phyloP scores from a whole-genome alignment of 1,140 invertebrate genomes.

The Listronotus bonariensis region DNA sequence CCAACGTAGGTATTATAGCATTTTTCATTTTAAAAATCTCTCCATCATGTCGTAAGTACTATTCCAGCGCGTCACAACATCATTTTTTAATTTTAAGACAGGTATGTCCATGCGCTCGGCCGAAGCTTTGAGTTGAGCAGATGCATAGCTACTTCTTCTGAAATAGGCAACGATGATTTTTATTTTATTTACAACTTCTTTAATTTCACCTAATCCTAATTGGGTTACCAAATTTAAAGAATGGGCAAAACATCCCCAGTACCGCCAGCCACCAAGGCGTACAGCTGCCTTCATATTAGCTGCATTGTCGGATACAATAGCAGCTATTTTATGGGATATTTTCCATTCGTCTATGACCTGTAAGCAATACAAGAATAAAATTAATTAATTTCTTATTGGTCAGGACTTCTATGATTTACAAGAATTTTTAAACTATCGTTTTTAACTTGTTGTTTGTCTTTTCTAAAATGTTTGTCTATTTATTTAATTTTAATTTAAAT shows the following conservation, averaged over 20 bases:
- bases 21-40: conserved; percentile 42
- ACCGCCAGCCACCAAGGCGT: background rate
- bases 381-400: too few species aligned
- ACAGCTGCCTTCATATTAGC: conserved; percentile 26
- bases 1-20: conserved; percentile 41
- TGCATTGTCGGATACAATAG: too few species aligned
- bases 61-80: conserved; percentile 48
- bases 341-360: too few species aligned
- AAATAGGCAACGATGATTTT: conserved; percentile 18
- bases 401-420: too few species aligned
- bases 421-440: too few species aligned
- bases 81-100: conserved; percentile 46
- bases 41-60: conserved; percentile 49
- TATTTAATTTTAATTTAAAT: too few species aligned
- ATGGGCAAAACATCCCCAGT: conserved; percentile 22
- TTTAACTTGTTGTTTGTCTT: too few species aligned
- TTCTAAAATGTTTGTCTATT: too few species aligned
- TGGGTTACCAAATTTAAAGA: conserved; percentile 15
- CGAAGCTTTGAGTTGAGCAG: conserved; percentile 24
- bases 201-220: conserved; percentile 12
- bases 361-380: too few species aligned
- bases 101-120: conserved; percentile 28
- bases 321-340: too few species aligned
- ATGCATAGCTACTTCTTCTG: conserved; percentile 15
- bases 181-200: conserved; percentile 7